Evolutionary conservation across 2,888 invertebrate species (phyloP).

Genomic region (Plebejus melissa): DNA sequence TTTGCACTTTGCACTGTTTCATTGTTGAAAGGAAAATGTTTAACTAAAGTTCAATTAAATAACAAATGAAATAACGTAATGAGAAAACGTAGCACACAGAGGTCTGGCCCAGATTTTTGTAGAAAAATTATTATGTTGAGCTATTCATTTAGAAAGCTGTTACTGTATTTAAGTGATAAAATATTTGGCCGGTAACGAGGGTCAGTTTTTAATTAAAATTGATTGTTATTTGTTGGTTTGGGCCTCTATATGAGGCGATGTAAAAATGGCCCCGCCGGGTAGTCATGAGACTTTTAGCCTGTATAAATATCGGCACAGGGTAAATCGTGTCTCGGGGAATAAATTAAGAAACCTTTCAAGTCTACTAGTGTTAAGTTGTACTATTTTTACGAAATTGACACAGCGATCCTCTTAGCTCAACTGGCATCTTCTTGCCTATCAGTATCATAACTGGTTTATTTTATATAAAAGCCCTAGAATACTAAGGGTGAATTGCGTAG

Average conservation of each 20-base stretch:
- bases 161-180: background rate
- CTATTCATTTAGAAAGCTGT: background rate
- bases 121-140: background rate
- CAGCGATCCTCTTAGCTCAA: too few relatives aligned
- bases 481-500: too few relatives aligned
- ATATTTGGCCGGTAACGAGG: background rate
- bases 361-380: background rate
- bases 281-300: background rate
- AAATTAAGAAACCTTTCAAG: constrained; percentile 26
- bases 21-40: too few relatives aligned
- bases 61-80: background rate
- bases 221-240: background rate
- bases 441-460: too few relatives aligned
- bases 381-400: too few relatives aligned
- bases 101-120: background rate
- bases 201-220: background rate
- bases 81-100: too few relatives aligned
- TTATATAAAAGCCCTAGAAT: too few relatives aligned
- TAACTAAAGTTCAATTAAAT: background rate
- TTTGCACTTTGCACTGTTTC: background rate
- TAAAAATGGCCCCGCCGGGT: background rate
- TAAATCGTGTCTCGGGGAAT: background rate
- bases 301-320: background rate
- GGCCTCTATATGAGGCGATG: background rate
- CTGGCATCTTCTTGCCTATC: too few relatives aligned